Evolutionary conservation across 2,113 vertebrate species (phyloP), one percentile per base, ranked within the genome.

Genomic region (Verasper variegatus): DNA sequence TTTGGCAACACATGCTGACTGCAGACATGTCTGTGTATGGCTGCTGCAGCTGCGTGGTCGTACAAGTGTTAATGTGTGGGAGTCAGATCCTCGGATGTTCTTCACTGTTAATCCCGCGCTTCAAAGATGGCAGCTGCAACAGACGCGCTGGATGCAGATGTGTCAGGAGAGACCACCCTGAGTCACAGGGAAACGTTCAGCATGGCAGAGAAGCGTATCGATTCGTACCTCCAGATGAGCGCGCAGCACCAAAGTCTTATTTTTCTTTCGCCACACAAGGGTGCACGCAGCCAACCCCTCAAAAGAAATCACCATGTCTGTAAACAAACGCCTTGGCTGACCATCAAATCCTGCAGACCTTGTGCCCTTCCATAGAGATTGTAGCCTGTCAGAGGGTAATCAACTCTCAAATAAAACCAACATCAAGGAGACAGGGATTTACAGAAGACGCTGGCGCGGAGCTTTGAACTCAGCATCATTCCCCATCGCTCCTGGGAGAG

Each of bases 351-450:
- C 66, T 54, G 37, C 63, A 82, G 86, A 92, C 89, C 90, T 86
- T 78, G 69, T 77, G 74, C 88, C 87, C 86, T 86, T 85, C 89
- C 91, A 89, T 80, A 86, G 89, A 93, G 89, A 92, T 90, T 92
- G 72, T 85, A 76, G 80, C 54, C 85, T 90, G 87, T 93, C 91
- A 91, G 83, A 94, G 92, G 93, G 87, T 94, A 94, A 94, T 94
- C 90, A 90, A 88, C 78, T 89, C 91, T 93, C 92, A 92, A 94
- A 92, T 91, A 91, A 92, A 90, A 89, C 74, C 81, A 76, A 88
- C 89, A 93, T 92, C 83, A 93, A 92, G 89, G 74, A 92, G 84
- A 75, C 79, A 26, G 86, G 81, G 86, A 88, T 92, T 91, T 90
- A 88, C 83, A 92, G 87, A 86, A 85, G 75, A 65, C 84, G 71